Conservation (phyloP, 2,113 vertebrate species). For the Cepphus grylle region DNA sequence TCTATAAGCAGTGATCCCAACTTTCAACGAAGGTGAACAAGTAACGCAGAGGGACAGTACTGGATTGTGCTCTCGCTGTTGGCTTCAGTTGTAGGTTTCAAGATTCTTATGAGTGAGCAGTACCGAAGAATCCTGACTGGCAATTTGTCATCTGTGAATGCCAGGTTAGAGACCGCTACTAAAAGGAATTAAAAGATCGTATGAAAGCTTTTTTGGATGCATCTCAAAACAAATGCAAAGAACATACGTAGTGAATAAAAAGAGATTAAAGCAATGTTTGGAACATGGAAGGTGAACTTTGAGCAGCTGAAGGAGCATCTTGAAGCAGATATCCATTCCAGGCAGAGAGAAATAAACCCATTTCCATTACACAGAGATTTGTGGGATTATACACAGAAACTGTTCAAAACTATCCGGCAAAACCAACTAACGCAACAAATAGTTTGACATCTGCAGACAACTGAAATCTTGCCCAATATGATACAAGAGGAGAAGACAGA, state of each 20-base stretch:
- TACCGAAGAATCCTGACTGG: not conserved
- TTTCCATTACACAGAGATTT: not conserved
- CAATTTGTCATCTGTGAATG: not conserved
- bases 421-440: not conserved
- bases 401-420: not conserved
- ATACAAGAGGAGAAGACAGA: not conserved
- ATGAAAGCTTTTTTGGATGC: not conserved
- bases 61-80: not conserved
- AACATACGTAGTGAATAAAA: not conserved
- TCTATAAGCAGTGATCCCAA: not conserved
- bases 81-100: not conserved
- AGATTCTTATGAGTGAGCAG: not conserved
- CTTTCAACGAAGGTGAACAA: not conserved
- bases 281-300: not conserved
- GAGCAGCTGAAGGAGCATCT: not conserved
- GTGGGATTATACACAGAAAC: not conserved
- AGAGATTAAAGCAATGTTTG: not conserved
- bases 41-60: rapidly evolving
- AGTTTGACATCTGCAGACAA: not conserved
- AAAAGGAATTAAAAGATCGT: not conserved
- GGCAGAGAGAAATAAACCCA: not conserved
- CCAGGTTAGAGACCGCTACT: not conserved
- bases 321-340: not conserved
- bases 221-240: not conserved
- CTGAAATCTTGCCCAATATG: not conserved